Percentiles rank a stretch among this genome's conserved stretches.
Conservation (phyloP, 2,888 invertebrate species). For the Mylabris sibirica region DNA sequence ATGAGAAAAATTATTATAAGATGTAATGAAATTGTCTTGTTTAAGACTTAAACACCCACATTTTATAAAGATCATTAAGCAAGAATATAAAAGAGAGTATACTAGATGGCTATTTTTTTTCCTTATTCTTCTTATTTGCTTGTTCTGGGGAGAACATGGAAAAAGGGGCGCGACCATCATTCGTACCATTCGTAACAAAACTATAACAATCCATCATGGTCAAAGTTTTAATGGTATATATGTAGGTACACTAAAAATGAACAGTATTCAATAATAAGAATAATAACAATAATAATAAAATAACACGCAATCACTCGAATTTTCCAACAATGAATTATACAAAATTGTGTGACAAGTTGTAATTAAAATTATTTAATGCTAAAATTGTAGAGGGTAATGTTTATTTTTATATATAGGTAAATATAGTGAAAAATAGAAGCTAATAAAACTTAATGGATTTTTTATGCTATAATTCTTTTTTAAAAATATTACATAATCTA, state of each 20-base stretch:
- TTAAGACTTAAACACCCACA: conserved; percentile 18
- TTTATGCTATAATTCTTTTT: not conserved
- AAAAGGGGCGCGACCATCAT: conserved; percentile 7
- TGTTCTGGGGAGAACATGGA: conserved; percentile 20
- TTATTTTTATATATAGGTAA: no score
- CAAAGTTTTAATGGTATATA: not conserved
- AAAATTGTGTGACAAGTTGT: conserved; percentile 4
- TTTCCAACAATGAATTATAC: not conserved
- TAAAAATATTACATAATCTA: not conserved
- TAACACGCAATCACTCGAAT: not conserved
- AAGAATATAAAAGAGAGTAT: conserved; percentile 21
- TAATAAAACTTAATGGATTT: not conserved
- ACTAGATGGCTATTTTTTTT: not conserved
- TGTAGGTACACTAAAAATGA: no score
- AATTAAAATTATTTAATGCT: not conserved
- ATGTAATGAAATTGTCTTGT: not conserved
- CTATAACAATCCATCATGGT: conserved; percentile 6
- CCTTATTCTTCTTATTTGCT: not conserved
- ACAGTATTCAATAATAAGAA: not conserved
- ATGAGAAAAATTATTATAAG: not conserved
- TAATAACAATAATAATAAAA: not conserved
- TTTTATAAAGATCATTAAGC: conserved; percentile 21
- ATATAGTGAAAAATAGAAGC: not conserved
- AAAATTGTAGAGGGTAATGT: not conserved
- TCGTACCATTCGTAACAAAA: not conserved